Base-by-base conservation (phyloP, 2,113 vertebrate species). In the Colaptes auratus region DNA sequence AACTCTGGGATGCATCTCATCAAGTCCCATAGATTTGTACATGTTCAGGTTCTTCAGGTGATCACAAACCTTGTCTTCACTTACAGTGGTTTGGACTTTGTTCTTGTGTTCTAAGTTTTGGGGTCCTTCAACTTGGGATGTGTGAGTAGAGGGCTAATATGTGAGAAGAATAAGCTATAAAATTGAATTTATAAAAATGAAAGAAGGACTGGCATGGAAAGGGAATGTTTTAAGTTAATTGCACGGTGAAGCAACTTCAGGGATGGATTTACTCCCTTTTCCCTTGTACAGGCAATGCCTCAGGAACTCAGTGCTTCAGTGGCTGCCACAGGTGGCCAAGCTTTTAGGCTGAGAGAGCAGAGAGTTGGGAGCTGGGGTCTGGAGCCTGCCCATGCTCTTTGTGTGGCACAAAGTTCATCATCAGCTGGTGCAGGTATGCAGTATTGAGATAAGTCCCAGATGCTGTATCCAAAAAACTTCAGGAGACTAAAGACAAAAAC, bases 281-380 rank as follows among this genome's bases (percentile, higher is more conserved):
- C n/a, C 31, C 12, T 44, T 55, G 39, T n/a, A 63, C 0, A 2
- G 13, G 17, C 39, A 50, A 7, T n/a, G 7, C 25, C 30, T 35
- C 9, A 23, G 4, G 13, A 6, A 7, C 18, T 73, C 21, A n/a
- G 11, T 2, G 1, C 42, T 71, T 21, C 53, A 33, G 46, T 0
- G 0, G 10, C 42, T 42, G 31, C 30, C 3, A 4, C 0, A 3
- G 27, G 31, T 53, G 13, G 19, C 35, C 52, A 31, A 15, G 61
- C 7, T 25, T 13, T 8, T 8, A 50, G 15, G 18, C 15, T 44
- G 31, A 20, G 36, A 46, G 44, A 63, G 8, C 6, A 19, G 16
- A 36, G 28, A 60, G 11, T 1, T 33, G 16, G 36, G 58, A 74
- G 3, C 30, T 79, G 48, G 12, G 13, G 8, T 48, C 42, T 36